These are phyloP conservation scores for Ormyrus pomaceus DNA, from an alignment of 2,888 invertebrate genomes.

Conservation along the genomic window DNA sequence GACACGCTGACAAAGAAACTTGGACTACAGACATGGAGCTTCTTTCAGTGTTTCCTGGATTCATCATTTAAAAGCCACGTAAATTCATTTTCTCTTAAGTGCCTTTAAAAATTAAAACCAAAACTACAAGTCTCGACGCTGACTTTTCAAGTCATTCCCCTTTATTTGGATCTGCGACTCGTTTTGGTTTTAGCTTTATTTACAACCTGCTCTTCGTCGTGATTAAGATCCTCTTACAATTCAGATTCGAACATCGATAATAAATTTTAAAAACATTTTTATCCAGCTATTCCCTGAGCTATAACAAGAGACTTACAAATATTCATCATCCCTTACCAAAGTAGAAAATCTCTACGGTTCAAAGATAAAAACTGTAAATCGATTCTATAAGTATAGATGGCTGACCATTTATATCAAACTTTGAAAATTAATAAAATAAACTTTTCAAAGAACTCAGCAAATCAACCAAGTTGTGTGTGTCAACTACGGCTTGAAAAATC, in stretches of 20 bases:
- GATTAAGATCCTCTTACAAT: constrained; percentile 42
- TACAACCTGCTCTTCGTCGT: constrained; percentile 50
- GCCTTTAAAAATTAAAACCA: constrained; percentile 56
- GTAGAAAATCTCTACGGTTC: constrained; percentile 50
- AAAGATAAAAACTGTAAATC: constrained; percentile 50
- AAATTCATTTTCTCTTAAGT: constrained; percentile 45
- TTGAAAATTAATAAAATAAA: constrained; percentile 48
- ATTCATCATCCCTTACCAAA: constrained; percentile 50
- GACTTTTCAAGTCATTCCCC: constrained; percentile 50
- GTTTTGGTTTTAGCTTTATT: constrained; percentile 58
- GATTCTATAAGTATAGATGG: constrained; percentile 33
- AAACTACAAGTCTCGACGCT: constrained; percentile 53
- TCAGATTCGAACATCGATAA: constrained; percentile 53
- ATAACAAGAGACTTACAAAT: constrained; percentile 57
- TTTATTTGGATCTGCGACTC: constrained; percentile 42
- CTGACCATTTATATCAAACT: constrained; percentile 24
- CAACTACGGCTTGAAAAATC: constrained; percentile 12
- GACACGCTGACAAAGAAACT: constrained; percentile 61
- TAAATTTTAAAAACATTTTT: constrained; percentile 55
- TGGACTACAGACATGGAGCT: constrained; percentile 65
- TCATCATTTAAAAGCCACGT: constrained; percentile 49
- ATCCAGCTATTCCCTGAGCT: constrained; percentile 56
- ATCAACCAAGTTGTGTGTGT: constrained; percentile 8
- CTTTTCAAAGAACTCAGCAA: constrained; percentile 42
- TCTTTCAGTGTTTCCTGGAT: constrained; percentile 13